Percentiles rank a stretch among this genome's conserved stretches.
Conservation (phyloP, 2,797 vertebrate species). For the Tenualosa thibaudeaui region DNA sequence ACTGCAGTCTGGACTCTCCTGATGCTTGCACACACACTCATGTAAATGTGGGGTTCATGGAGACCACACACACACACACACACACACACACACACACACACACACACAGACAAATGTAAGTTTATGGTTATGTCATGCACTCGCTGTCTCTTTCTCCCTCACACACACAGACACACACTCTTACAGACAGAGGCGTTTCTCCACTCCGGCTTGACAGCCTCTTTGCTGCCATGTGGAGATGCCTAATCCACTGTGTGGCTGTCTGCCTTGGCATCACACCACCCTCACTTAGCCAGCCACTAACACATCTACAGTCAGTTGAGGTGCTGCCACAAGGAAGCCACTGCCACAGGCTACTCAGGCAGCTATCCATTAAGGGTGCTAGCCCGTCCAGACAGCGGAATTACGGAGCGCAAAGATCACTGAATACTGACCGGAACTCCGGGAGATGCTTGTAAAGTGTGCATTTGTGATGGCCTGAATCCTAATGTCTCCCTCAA, state of each 20-base stretch:
- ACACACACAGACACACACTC: background rate
- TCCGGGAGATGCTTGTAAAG: too few species aligned
- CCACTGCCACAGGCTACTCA: background rate
- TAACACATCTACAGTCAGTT: background rate
- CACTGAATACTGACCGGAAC: too few species aligned
- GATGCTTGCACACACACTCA: background rate
- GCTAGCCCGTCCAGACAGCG: background rate
- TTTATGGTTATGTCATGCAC: background rate
- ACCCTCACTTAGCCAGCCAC: too few species aligned
- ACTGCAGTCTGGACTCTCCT: background rate
- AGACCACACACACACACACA: background rate
- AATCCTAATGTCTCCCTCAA: too few species aligned
- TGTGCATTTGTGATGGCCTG: too few species aligned
- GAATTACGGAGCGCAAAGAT: background rate
- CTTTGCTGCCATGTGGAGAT: background rate
- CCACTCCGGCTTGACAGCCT: background rate
- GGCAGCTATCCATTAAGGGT: background rate
- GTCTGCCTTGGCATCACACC: background rate
- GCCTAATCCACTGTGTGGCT: background rate
- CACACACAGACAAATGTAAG: background rate
- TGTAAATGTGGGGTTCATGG: too few species aligned
- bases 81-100: background rate
- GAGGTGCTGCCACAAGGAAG: background rate
- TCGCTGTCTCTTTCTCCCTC: background rate
- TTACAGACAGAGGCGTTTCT: background rate